A percentile compares a stretch with the other conserved stretches of the same genome.
Evolutionary conservation across 2,888 invertebrate species (phyloP).

Genomic region (Helicoverpa assulta): DNA sequence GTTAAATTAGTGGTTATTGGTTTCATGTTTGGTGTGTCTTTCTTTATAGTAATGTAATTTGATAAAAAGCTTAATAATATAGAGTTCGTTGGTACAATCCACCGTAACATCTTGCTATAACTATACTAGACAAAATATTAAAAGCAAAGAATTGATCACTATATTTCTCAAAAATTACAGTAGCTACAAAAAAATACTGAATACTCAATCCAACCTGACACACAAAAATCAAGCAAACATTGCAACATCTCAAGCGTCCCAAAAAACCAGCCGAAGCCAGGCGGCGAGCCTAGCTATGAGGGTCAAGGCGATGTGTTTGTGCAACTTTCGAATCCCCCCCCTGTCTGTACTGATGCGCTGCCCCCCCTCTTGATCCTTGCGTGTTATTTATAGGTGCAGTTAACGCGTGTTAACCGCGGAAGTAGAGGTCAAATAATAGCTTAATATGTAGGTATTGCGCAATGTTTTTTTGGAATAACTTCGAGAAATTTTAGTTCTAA

Average conservation of each 20-base stretch:
- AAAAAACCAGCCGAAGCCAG: slow-evolving; percentile 43
- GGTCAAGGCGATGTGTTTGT: slow-evolving; percentile 83
- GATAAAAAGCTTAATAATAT: too few relatives aligned
- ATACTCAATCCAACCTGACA: not conserved
- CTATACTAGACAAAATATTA: too few relatives aligned
- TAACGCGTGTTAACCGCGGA: slow-evolving; percentile 41
- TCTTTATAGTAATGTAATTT: too few relatives aligned
- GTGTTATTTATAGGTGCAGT: slow-evolving; percentile 68
- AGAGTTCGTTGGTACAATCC: too few relatives aligned
- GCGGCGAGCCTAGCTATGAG: slow-evolving; percentile 67
- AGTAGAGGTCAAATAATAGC: slow-evolving; percentile 50
- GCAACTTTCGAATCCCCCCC: slow-evolving; percentile 84
- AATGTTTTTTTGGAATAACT: too few relatives aligned
- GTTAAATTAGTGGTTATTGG: not conserved
- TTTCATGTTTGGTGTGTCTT: too few relatives aligned
- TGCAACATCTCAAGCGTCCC: slow-evolving; percentile 14
- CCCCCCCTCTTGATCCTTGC: slow-evolving; percentile 61
- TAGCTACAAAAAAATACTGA: not conserved
- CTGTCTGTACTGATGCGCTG: slow-evolving; percentile 57
- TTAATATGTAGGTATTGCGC: slow-evolving; percentile 23
- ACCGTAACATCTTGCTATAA: too few relatives aligned
- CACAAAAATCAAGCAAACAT: slow-evolving; percentile 2
- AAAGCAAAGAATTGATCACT: too few relatives aligned
- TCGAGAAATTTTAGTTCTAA: too few relatives aligned
- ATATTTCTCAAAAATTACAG: not conserved